phyloP scores from a whole-genome alignment of 2,113 vertebrate genomes.

The Nicator chloris region DNA sequence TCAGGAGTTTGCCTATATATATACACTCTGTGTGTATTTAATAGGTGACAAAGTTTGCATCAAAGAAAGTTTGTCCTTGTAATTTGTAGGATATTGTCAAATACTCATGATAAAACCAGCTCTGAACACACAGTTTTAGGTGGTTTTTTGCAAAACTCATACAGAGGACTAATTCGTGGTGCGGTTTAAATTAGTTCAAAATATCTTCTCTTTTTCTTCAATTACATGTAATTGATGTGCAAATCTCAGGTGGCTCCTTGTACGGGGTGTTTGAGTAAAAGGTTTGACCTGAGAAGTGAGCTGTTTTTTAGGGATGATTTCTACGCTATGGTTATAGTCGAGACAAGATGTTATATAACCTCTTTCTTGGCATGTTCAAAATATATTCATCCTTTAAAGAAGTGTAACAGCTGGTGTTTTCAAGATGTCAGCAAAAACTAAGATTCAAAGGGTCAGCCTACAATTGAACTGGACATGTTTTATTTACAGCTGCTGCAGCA shows the following conservation, averaged over 20 bases:
- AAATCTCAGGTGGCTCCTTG: not conserved
- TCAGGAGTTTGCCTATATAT: not conserved
- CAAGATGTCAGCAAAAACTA: not conserved
- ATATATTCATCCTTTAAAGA: constrained; percentile 9
- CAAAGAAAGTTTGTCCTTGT: not conserved
- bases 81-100: not conserved
- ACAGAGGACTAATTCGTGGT: not conserved
- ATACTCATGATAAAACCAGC: not conserved
- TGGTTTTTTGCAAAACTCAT: not conserved
- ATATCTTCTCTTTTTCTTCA: not conserved
- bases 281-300: not conserved
- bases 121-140: not conserved
- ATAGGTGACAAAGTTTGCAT: not conserved
- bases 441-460: not conserved
- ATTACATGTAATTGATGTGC: not conserved
- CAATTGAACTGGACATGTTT: not conserved
- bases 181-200: not conserved
- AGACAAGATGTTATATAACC: not conserved
- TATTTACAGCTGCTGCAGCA: not conserved
- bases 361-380: not conserved
- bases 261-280: not conserved
- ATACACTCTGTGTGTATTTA: not conserved
- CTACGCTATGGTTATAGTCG: not conserved
- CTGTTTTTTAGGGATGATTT: not conserved
- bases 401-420: constrained; percentile 16